phyloP scores from a whole-genome alignment of 2,888 invertebrate genomes.

The Agonopterix subpropinquella region DNA sequence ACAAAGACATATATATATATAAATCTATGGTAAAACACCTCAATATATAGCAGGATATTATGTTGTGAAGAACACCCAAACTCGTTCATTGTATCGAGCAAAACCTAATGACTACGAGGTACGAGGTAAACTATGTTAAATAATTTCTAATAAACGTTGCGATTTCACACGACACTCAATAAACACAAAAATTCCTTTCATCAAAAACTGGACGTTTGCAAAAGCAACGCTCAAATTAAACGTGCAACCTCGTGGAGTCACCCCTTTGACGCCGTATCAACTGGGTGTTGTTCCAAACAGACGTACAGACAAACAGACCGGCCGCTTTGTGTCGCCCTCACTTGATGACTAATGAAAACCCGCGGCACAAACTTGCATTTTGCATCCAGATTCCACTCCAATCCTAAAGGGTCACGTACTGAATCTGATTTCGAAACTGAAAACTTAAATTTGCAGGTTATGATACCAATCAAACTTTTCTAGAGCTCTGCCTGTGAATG shows the following conservation, averaged over 20 bases:
- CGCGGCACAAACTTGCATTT: conserved; percentile 10
- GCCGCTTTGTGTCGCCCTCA: conserved; percentile 44
- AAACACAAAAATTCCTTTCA: no score
- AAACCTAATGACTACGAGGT: no score
- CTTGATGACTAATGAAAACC: conserved; percentile 57
- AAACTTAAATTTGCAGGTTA: conserved; percentile 8
- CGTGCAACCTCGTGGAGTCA: conserved; percentile 23
- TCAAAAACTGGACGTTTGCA: conserved; percentile 9
- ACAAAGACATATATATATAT: no score
- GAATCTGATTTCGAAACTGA: background rate
- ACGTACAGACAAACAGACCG: conserved; percentile 57
- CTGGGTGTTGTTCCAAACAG: conserved; percentile 60
- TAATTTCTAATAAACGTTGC: no score
- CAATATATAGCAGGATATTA: no score
- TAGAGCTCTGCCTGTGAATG: conserved; percentile 34
- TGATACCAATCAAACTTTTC: conserved; percentile 30
- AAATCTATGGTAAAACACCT: no score
- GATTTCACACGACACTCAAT: no score
- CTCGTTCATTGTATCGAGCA: no score
- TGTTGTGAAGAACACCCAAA: no score
- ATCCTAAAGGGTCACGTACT: background rate
- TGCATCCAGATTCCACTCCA: background rate
- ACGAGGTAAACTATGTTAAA: no score
- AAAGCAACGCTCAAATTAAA: conserved; percentile 16
- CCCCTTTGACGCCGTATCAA: conserved; percentile 55